Conservation (phyloP, 1,140 invertebrate species). For the Conus betulinus region DNA sequence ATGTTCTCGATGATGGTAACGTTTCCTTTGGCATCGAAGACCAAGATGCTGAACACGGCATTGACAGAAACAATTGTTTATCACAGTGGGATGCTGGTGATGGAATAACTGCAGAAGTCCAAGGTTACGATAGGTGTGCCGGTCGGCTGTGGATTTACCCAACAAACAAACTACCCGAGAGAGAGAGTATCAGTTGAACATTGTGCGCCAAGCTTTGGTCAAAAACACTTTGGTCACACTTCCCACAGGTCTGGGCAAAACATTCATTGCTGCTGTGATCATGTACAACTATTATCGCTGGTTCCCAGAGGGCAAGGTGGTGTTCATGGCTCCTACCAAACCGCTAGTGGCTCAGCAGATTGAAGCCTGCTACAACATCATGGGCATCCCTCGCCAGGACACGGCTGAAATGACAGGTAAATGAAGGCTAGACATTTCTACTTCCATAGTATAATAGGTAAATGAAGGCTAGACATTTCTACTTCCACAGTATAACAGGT, state of each 20-base stretch:
- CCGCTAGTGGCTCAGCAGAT: slow-evolving; percentile 96
- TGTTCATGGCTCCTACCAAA: slow-evolving; percentile 96
- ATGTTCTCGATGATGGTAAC: slow-evolving; percentile 41
- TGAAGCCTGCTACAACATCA: slow-evolving; percentile 92
- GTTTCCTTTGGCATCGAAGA: slow-evolving; percentile 62
- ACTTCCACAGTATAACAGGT: no score
- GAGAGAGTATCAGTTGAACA: slow-evolving; percentile 92
- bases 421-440: no score
- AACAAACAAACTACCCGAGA: slow-evolving; percentile 90
- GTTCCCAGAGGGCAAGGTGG: slow-evolving; percentile 83
- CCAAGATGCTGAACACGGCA: not conserved
- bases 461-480: no score
- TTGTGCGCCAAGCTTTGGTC: slow-evolving; percentile 86
- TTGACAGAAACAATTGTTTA: not conserved
- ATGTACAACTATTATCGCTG: slow-evolving; percentile 96
- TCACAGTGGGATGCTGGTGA: slow-evolving; percentile 24
- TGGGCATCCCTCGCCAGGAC: slow-evolving; percentile 88
- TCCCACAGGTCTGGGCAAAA: slow-evolving; percentile 91
- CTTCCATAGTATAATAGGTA: no score
- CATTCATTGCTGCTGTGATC: slow-evolving; percentile 96
- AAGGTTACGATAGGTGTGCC: slow-evolving; percentile 64
- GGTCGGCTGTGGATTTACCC: slow-evolving; percentile 91
- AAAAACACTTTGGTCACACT: slow-evolving; percentile 89
- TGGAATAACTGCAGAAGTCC: slow-evolving; percentile 32
- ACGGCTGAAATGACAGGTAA: slow-evolving; percentile 91